These are phyloP conservation scores for Harpegnathos saltator DNA, from an alignment of 1,140 invertebrate genomes.

Conservation along the genomic window DNA sequence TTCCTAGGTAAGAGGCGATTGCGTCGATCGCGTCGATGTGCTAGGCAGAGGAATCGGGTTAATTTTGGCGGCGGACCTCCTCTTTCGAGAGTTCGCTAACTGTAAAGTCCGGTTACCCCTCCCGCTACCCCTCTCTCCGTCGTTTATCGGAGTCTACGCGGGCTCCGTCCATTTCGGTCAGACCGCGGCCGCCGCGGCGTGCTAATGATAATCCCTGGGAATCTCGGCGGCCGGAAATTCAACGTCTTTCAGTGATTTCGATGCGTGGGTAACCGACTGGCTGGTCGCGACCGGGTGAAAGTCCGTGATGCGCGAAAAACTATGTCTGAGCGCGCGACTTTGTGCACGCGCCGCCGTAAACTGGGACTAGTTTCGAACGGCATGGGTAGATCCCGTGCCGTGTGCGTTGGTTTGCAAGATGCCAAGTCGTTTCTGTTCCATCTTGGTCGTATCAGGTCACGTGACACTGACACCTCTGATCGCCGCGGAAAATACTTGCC, in stretches of 20 bases:
- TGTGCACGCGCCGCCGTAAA: too few species aligned
- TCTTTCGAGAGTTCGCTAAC: constrained; percentile 10
- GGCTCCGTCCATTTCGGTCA: not conserved
- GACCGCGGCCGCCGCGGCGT: too few species aligned
- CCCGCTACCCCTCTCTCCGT: not conserved
- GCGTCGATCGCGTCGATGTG: constrained; percentile 14
- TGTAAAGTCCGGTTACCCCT: not conserved
- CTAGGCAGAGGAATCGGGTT: constrained; percentile 51
- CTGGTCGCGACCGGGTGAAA: not conserved
- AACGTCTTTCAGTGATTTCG: constrained; percentile 12
- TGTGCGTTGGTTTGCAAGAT: too few species aligned
- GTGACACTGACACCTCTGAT: too few species aligned
- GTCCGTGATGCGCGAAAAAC: not conserved
- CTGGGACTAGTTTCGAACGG: too few species aligned
- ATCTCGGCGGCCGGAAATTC: not conserved
- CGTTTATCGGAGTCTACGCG: not conserved
- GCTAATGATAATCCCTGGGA: not conserved
- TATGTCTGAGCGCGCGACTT: not conserved
- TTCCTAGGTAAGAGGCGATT: constrained; percentile 24
- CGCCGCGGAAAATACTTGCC: too few species aligned
- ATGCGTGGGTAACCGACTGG: constrained; percentile 6
- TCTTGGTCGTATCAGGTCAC: too few species aligned
- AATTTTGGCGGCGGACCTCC: constrained; percentile 31
- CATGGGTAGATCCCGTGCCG: too few species aligned
- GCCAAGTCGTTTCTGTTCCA: too few species aligned